A percentile compares a stretch with the other conserved stretches of the same genome.
Evolutionary conservation across 2,888 invertebrate species (phyloP).

Genomic region (Imbricaverruca yamaguchii): DNA sequence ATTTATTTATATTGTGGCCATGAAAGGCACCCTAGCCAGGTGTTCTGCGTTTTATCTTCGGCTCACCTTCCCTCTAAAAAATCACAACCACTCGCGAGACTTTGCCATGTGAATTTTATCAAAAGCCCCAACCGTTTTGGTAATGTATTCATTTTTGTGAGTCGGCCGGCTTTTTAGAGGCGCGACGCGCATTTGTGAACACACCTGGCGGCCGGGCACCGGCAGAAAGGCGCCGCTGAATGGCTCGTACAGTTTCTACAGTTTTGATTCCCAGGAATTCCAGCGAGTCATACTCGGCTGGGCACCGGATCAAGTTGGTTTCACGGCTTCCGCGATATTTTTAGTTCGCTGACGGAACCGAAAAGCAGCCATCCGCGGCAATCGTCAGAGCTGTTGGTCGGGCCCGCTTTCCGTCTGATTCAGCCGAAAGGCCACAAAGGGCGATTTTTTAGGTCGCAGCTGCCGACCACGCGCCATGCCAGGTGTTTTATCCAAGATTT

Average conservation of each 20-base stretch:
- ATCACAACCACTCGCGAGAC: neutral
- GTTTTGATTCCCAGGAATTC: slow-evolving; percentile 21
- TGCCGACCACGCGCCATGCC: neutral
- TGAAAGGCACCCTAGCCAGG: slow-evolving; percentile 7
- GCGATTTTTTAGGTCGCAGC: slow-evolving; percentile 11
- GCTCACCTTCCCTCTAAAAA: slow-evolving; percentile 16
- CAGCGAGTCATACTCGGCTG: neutral
- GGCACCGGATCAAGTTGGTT: neutral
- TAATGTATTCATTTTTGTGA: slow-evolving; percentile 13
- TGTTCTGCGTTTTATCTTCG: neutral
- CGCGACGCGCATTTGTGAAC: neutral
- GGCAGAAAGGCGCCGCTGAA: neutral
- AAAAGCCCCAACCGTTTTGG: neutral
- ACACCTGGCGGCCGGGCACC: neutral
- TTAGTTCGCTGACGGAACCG: neutral
- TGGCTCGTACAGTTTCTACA: neutral
- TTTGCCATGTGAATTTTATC: slow-evolving; percentile 17
- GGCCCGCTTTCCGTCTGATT: neutral
- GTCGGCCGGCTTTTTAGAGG: neutral
- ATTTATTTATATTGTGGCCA: slow-evolving; percentile 7
- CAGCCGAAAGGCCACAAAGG: neutral
- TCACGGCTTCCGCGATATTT: neutral
- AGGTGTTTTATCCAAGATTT: slow-evolving; percentile 1
- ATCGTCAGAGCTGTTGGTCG: neutral
- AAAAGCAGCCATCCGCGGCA: neutral